These are phyloP conservation scores for Maccullochella peelii DNA, from an alignment of 2,113 vertebrate species.

Conservation along the genomic window DNA sequence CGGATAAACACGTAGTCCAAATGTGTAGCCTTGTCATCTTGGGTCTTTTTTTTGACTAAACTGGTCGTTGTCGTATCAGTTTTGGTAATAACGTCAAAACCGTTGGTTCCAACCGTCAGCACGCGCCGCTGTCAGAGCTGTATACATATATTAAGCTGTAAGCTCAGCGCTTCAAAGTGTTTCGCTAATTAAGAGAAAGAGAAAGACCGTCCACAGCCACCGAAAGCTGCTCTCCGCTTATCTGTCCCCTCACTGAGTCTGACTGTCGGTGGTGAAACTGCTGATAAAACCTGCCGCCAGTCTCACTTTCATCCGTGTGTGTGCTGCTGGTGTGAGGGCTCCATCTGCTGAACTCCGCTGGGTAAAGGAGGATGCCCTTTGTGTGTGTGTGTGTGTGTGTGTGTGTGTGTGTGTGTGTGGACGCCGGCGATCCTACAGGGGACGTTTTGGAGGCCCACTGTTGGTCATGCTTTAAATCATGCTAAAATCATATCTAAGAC, in stretches of 20 bases:
- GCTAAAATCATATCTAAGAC: too few relatives aligned
- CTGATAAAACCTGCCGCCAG: slow-evolving; percentile 39
- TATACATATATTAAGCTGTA: too few relatives aligned
- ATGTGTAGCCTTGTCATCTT: background rate
- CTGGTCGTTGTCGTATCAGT: background rate
- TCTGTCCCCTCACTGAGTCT: slow-evolving; percentile 18
- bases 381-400: slow-evolving; percentile 8
- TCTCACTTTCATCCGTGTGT: slow-evolving; percentile 51
- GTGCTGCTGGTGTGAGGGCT: slow-evolving; percentile 68
- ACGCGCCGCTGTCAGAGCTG: slow-evolving; percentile 3
- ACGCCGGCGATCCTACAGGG: too few relatives aligned
- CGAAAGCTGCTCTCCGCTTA: slow-evolving; percentile 20
- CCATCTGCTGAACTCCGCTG: slow-evolving; percentile 72
- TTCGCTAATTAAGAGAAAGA: slow-evolving; percentile 5
- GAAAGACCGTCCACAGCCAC: background rate
- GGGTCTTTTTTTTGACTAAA: background rate
- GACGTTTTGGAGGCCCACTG: too few relatives aligned
- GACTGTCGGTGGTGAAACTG: slow-evolving; percentile 33
- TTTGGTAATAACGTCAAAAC: background rate
- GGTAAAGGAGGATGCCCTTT: slow-evolving; percentile 6
- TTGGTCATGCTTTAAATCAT: too few relatives aligned
- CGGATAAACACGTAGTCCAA: background rate
- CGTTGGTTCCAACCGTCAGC: slow-evolving; percentile 2
- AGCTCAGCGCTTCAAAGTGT: background rate
- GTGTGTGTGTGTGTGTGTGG: background rate